Evolutionary conservation across 2,797 vertebrate genomes (phyloP).

Genomic region (Rhynchotus rufescens): DNA sequence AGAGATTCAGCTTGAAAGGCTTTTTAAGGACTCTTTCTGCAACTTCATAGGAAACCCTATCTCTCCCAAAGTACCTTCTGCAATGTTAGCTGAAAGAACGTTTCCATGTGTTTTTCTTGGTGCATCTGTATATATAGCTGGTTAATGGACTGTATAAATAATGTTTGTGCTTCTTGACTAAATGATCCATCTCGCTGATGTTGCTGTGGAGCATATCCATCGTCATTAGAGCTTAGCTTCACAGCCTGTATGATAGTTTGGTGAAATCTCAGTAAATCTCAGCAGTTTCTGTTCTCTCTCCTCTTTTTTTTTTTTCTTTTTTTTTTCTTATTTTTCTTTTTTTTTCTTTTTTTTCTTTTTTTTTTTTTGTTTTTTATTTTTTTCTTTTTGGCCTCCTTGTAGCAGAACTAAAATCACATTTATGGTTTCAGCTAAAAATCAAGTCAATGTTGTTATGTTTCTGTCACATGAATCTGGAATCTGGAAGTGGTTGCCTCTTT

Average conservation of each 20-base stretch:
- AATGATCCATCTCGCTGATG: slow-evolving; percentile 17
- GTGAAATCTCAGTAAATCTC: background rate
- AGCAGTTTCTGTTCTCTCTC: no score
- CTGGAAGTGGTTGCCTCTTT: background rate
- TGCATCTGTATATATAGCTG: background rate
- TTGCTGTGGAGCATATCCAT: background rate
- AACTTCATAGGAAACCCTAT: background rate
- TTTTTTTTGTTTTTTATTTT: no score
- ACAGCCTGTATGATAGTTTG: background rate
- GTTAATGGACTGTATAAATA: slow-evolving; percentile 40
- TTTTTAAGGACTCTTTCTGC: background rate
- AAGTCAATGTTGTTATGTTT: background rate
- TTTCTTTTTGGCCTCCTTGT: background rate
- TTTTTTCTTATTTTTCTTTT: background rate
- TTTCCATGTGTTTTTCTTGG: background rate
- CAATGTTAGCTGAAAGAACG: background rate
- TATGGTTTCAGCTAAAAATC: background rate
- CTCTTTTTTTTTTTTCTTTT: background rate
- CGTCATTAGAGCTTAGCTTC: slow-evolving; percentile 1
- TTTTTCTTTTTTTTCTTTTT: background rate
- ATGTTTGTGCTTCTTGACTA: background rate
- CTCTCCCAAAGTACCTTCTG: background rate
- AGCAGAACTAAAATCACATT: background rate
- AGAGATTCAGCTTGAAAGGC: background rate
- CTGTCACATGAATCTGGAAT: background rate